These are phyloP conservation scores for Phoeniculus purpureus DNA, from an alignment of 2,797 vertebrate species.

Conservation along the genomic window DNA sequence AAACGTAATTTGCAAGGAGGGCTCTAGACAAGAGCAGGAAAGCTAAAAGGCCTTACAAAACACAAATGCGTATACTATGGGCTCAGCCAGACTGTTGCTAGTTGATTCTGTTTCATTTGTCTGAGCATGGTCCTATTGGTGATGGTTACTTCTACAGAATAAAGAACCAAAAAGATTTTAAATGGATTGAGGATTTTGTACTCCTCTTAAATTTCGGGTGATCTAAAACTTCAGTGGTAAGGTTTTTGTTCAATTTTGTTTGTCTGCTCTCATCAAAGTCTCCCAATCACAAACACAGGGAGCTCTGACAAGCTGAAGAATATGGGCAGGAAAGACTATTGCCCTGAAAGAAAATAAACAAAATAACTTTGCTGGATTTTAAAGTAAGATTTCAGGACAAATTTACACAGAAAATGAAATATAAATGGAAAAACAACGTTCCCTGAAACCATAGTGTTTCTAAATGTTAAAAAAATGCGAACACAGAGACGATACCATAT, in stretches of 20 bases:
- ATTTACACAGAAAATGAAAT: background rate
- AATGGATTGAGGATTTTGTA: background rate
- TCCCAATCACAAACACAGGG: background rate
- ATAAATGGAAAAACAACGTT: background rate
- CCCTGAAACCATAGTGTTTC: background rate
- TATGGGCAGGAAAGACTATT: background rate
- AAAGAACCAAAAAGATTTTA: background rate
- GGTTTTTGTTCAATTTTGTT: accelerated
- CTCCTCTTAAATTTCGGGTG: background rate
- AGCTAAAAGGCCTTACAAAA: background rate
- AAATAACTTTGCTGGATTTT: background rate
- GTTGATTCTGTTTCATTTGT: background rate
- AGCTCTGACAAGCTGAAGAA: background rate
- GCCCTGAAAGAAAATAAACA: background rate
- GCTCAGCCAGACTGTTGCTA: background rate
- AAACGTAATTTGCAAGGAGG: background rate
- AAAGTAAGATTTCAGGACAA: background rate
- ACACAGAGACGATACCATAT: background rate
- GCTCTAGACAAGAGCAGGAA: background rate
- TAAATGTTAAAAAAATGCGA: background rate
- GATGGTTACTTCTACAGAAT: accelerated
- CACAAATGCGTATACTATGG: too few species aligned
- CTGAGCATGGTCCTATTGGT: background rate
- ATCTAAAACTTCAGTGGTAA: background rate
- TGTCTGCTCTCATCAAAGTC: background rate